Percentiles rank a stretch among this genome's conserved stretches.
Evolutionary conservation across 37 sponge, comb jelly and placozoan species (phyloP).

Genomic region (Halisarca cf. caerulea): DNA sequence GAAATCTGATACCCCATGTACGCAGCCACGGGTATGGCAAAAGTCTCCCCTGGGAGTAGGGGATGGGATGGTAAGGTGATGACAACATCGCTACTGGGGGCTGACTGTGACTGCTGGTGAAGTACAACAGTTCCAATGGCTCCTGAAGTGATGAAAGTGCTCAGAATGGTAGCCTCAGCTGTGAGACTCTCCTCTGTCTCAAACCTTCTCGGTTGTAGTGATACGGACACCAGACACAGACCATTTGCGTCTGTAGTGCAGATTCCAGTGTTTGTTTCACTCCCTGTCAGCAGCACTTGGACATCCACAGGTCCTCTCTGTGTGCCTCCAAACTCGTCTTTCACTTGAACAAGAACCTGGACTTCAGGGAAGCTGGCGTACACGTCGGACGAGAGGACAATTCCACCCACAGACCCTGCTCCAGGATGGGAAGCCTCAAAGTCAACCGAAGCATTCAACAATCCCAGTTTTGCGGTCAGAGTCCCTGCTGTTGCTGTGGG

Average conservation of each 20-base stretch:
- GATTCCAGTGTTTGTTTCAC: background rate
- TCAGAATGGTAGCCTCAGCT: conserved; percentile 18
- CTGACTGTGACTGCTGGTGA: background rate
- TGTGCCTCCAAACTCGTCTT: conserved; percentile 33
- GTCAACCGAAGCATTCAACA: background rate
- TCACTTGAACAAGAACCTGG: conserved; percentile 53
- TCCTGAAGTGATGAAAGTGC: conserved; percentile 24
- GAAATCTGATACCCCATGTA: conserved; percentile 61
- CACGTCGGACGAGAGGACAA: conserved; percentile 35
- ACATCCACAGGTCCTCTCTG: conserved; percentile 19
- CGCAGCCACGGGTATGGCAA: conserved; percentile 49
- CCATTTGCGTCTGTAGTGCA: conserved; percentile 36
- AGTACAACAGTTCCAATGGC: conserved; percentile 44
- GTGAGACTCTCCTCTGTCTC: conserved; percentile 6
- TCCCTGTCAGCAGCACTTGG: background rate
- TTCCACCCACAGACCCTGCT: conserved; percentile 39
- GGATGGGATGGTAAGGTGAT: conserved; percentile 52
- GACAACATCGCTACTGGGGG: conserved; percentile 39
- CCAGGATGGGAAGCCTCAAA: conserved; percentile 8
- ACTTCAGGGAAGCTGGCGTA: conserved; percentile 46
- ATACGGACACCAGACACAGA: conserved; percentile 32
- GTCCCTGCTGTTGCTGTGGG: background rate
- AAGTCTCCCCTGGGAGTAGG: conserved; percentile 29
- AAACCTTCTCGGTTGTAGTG: conserved; percentile 60
- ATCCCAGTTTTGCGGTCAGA: conserved; percentile 39